Evolutionary conservation across 2,888 invertebrate species (phyloP), one percentile per base, ranked within the genome.

Genomic region (Steromphala cineraria): DNA sequence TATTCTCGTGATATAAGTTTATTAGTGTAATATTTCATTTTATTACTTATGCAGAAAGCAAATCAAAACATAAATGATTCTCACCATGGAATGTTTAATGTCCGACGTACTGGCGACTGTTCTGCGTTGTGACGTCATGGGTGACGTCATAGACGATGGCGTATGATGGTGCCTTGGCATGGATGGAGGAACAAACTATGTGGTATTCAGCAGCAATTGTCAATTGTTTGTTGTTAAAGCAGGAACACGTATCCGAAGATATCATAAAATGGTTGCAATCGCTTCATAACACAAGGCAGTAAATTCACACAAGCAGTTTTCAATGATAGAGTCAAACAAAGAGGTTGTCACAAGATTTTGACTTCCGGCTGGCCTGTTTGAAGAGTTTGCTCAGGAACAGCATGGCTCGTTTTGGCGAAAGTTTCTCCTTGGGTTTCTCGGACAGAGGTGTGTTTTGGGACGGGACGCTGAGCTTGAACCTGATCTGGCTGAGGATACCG

Each of bases 401-500:
- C 71, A 82, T 31, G 8, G 79, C 76, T 10, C 79, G 62, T 52
- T 76, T 79, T n/a, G 79, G 67, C 28, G 79, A 79, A 10, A 55
- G 24, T 36, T 76, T 79, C 24, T 76, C 56, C n/a, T 82, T 76
- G 28, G 75, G 79, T 10, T 62, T 75, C 76, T 31, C 75, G 13
- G 56, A 53, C n/a, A 81, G 67, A 0, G 40, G 74, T 2, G n/a
- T 15, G 53, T 71, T n/a, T 36, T 76, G 79, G 0, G 83, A 76
- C 8, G 80, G 84, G 21, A 81, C 53, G 77, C 46, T 52, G 15
- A 87, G 78, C 77, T 97, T 97, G 87, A 97, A 95, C 78, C 97
- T 95, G 89, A 98, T 97, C 94, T 98, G 98, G 89, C 96, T 97
- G 83, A 98, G 95, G 81, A 97, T 96, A 0, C 98, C 98, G 21